Conservation (phyloP, 2,797 vertebrate species). For the Lacerta agilis region DNA sequence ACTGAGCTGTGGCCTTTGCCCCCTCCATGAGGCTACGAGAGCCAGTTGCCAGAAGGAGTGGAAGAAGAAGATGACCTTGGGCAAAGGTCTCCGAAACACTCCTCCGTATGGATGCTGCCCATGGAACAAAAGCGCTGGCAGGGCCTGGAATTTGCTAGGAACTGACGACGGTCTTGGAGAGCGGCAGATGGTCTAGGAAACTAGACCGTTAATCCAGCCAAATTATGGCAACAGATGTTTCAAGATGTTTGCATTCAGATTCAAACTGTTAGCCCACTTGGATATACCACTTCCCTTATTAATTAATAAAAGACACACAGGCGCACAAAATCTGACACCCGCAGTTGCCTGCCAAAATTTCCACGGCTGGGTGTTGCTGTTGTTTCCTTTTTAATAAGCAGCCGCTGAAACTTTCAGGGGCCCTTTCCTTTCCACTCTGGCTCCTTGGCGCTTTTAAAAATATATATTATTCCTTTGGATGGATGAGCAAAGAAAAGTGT, state of each 20-base stretch:
- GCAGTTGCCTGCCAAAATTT: neutral
- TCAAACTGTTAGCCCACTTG: constrained; percentile 60
- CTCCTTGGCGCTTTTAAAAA: neutral
- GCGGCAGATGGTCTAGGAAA: constrained; percentile 62
- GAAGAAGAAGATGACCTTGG: rapidly evolving
- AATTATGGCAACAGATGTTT: constrained; percentile 75
- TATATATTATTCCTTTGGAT: no score
- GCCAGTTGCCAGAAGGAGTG: rapidly evolving
- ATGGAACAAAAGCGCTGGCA: rapidly evolving
- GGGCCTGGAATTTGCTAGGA: neutral
- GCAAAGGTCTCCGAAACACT: neutral
- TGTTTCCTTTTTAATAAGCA: constrained; percentile 1
- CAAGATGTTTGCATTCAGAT: constrained; percentile 63
- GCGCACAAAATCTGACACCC: neutral
- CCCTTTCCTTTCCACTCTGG: neutral
- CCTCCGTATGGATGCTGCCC: rapidly evolving
- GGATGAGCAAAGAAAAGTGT: neutral
- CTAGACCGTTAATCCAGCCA: constrained; percentile 67
- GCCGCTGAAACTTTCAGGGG: neutral
- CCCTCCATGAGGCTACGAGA: rapidly evolving
- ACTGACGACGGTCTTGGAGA: constrained; percentile 35
- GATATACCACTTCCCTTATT: constrained; percentile 58
- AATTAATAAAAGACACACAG: constrained; percentile 61
- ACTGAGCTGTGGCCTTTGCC: neutral
- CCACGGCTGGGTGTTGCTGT: neutral